Conservation (phyloP, 2,888 invertebrate species). For the Drosophila peninsularis region DNA sequence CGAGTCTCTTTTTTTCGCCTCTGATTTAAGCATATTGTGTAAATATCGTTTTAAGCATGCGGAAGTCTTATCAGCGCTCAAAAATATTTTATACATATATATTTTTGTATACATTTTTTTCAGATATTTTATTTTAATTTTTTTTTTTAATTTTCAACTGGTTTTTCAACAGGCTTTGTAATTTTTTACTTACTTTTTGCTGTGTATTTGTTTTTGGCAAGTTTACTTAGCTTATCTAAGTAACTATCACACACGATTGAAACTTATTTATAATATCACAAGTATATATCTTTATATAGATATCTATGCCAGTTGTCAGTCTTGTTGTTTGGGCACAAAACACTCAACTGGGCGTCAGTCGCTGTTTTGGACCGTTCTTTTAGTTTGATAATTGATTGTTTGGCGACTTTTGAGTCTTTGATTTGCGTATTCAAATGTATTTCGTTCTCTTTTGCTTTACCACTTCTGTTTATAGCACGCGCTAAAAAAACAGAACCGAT, state of each 20-base stretch:
- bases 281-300: conserved; percentile 19
- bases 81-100: conserved; percentile 16
- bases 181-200: conserved; percentile 57
- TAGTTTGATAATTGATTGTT: conserved; percentile 9
- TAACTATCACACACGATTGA: conserved; percentile 56
- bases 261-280: conserved; percentile 67
- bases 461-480: conserved; percentile 34
- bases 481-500: conserved; percentile 81
- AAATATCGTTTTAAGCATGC: conserved; percentile 72
- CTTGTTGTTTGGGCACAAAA: conserved; percentile 50
- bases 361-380: conserved; percentile 52
- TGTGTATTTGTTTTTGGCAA: conserved; percentile 40
- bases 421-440: conserved; percentile 6
- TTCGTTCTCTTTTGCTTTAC: conserved; percentile 13
- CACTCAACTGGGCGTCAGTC: conserved; percentile 65
- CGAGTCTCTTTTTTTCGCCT: conserved; percentile 57
- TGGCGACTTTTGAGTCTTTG: conserved; percentile 11
- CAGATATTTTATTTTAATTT: neutral
- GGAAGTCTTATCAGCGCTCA: conserved; percentile 73
- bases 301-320: conserved; percentile 14
- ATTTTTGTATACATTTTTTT: conserved; percentile 20
- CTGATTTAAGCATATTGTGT: conserved; percentile 58
- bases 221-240: conserved; percentile 36
- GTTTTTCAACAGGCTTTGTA: conserved; percentile 48
- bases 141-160: conserved; percentile 59